Percentiles rank a stretch among this genome's conserved stretches.
Evolutionary conservation across 1,140 invertebrate genomes (phyloP).

Genomic region (Kradibia gibbosae): DNA sequence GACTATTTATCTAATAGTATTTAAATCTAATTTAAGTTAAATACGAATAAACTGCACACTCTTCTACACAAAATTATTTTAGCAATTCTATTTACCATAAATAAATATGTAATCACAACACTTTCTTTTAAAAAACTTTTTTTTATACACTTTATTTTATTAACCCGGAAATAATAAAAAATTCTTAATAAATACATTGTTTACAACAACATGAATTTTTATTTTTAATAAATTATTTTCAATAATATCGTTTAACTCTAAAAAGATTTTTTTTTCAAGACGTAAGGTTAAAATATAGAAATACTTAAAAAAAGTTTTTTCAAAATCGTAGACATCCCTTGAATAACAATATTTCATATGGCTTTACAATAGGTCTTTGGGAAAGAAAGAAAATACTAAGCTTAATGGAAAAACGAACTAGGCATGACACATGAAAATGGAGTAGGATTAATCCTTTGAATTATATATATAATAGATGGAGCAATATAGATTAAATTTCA

Average conservation of each 20-base stretch:
- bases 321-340: background rate
- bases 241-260: background rate
- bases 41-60: background rate
- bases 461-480: background rate
- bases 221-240: background rate
- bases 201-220: background rate
- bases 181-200: background rate
- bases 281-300: background rate
- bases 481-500: background rate
- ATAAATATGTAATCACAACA: no score
- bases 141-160: no score
- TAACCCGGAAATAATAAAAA: no score
- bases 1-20: background rate
- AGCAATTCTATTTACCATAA: no score
- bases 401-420: slow-evolving; percentile 1
- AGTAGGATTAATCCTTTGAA: background rate
- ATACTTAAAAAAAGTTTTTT: background rate
- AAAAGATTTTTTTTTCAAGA: background rate
- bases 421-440: background rate
- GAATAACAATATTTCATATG: background rate
- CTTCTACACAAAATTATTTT: no score
- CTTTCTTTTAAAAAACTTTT: no score
- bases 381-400: background rate
- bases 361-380: background rate
- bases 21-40: background rate